Percentiles rank a stretch among this genome's conserved stretches.
phyloP scores from a whole-genome alignment of 1,140 invertebrate species.

The Archegozetes longisetosus region DNA sequence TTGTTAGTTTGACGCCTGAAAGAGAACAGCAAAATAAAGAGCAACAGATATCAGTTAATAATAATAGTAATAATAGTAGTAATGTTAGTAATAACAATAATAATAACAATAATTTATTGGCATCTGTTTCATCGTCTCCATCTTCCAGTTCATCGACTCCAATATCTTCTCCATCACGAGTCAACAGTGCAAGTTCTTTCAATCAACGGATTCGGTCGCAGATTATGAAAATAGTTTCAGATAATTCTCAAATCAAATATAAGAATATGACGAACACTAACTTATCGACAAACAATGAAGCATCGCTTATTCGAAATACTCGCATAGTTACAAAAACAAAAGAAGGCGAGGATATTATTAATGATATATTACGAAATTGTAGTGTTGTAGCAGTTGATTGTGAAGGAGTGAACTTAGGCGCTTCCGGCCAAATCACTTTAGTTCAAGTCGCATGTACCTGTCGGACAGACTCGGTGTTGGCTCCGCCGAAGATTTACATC shows the following conservation, averaged over 20 bases:
- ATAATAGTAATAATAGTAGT: slow-evolving; percentile 3
- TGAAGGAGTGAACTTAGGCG: slow-evolving; percentile 74
- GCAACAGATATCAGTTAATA: slow-evolving; percentile 24
- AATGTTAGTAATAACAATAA: background rate
- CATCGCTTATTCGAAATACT: background rate
- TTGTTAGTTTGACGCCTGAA: slow-evolving; percentile 47
- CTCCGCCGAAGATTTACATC: slow-evolving; percentile 40
- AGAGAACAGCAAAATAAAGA: slow-evolving; percentile 24
- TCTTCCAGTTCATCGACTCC: slow-evolving; percentile 1
- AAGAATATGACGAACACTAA: slow-evolving; percentile 4
- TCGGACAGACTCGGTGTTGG: background rate
- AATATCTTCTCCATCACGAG: slow-evolving; percentile 11
- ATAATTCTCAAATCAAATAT: slow-evolving; percentile 38
- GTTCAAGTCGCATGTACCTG: slow-evolving; percentile 61
- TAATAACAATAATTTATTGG: background rate
- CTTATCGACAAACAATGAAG: slow-evolving; percentile 5
- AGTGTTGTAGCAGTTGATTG: slow-evolving; percentile 61
- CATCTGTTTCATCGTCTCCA: slow-evolving; percentile 1
- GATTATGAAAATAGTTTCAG: slow-evolving; percentile 41
- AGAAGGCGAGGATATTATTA: slow-evolving; percentile 53
- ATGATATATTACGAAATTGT: slow-evolving; percentile 47
- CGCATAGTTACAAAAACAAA: slow-evolving; percentile 23
- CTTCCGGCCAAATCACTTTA: slow-evolving; percentile 48
- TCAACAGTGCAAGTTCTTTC: slow-evolving; percentile 8
- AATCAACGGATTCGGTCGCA: slow-evolving; percentile 22